phyloP scores from a whole-genome alignment of 1,140 invertebrate species.

The Pseudomyrmex gracilis region DNA sequence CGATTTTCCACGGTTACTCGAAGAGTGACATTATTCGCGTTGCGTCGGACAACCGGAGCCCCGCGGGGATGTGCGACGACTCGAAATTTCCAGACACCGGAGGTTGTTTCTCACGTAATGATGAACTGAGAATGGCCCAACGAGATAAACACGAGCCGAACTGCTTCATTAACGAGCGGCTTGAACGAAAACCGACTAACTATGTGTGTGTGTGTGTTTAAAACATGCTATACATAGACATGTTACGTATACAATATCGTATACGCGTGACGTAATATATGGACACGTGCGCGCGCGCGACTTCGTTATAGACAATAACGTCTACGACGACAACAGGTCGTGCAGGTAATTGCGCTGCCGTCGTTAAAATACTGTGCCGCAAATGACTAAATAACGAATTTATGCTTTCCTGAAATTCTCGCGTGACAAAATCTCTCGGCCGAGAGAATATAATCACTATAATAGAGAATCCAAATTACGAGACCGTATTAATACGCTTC shows the following conservation, averaged over 20 bases:
- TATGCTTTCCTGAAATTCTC: constrained; percentile 76
- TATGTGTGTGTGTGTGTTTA: constrained; percentile 21
- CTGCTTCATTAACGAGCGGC: constrained; percentile 75
- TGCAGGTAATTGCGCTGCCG: constrained; percentile 74
- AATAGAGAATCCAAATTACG: constrained; percentile 31
- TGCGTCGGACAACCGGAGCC: constrained; percentile 1
- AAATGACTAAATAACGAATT: constrained; percentile 76
- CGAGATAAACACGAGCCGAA: constrained; percentile 65
- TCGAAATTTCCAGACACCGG: constrained; percentile 42
- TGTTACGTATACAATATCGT: constrained; percentile 43
- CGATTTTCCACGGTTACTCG: constrained; percentile 48
- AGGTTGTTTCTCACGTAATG: constrained; percentile 44
- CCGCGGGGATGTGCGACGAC: neutral
- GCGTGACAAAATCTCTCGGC: constrained; percentile 22
- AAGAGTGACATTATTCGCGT: constrained; percentile 56
- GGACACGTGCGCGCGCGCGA: constrained; percentile 28
- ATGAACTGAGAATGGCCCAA: constrained; percentile 43
- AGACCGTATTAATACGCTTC: neutral
- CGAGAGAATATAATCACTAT: neutral
- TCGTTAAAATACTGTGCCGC: constrained; percentile 72
- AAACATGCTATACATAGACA: constrained; percentile 34
- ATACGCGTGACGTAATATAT: constrained; percentile 32
- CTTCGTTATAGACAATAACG: constrained; percentile 51
- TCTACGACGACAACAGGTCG: constrained; percentile 55
- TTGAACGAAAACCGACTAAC: constrained; percentile 49